These are phyloP conservation scores for Mya arenaria DNA, from an alignment of 1,140 invertebrate species.

Conservation along the genomic window DNA sequence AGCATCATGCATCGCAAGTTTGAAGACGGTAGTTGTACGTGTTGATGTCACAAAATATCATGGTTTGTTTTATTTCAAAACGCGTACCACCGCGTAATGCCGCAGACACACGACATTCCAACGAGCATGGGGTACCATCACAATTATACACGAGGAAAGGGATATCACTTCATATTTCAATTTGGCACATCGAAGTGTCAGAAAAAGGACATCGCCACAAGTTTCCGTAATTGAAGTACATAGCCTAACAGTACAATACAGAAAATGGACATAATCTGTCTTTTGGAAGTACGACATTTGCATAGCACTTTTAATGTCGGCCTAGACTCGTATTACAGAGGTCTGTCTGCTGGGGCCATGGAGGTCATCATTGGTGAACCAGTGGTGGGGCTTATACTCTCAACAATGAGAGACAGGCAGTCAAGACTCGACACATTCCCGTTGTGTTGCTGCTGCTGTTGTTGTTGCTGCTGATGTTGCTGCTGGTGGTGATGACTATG, in stretches of 20 bases:
- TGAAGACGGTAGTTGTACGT: too few relatives aligned
- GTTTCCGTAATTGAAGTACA: not conserved
- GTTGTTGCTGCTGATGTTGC: constrained; percentile 42
- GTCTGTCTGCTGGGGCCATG: constrained; percentile 69
- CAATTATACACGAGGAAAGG: too few relatives aligned
- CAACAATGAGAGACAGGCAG: constrained; percentile 83
- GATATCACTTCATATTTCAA: too few relatives aligned
- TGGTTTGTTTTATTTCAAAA: too few relatives aligned
- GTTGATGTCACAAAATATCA: too few relatives aligned
- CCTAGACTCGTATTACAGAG: constrained; percentile 58
- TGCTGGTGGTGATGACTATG: constrained; percentile 52
- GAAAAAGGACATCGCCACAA: not conserved
- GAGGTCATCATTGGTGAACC: constrained; percentile 67
- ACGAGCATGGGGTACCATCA: too few relatives aligned
- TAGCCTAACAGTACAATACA: not conserved
- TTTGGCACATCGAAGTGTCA: too few relatives aligned
- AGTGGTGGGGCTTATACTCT: constrained; percentile 81
- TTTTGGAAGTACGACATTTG: not conserved
- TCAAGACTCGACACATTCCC: constrained; percentile 80
- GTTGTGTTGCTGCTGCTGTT: constrained; percentile 58
- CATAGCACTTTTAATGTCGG: not conserved
- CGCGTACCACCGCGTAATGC: too few relatives aligned
- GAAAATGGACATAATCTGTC: not conserved
- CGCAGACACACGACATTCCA: too few relatives aligned
- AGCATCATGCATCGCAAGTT: too few relatives aligned